A percentile compares a stretch with the other conserved stretches of the same genome.
These are phyloP conservation scores for Alligator sinensis DNA, from an alignment of 2,113 vertebrate genomes.

Conservation along the genomic window DNA sequence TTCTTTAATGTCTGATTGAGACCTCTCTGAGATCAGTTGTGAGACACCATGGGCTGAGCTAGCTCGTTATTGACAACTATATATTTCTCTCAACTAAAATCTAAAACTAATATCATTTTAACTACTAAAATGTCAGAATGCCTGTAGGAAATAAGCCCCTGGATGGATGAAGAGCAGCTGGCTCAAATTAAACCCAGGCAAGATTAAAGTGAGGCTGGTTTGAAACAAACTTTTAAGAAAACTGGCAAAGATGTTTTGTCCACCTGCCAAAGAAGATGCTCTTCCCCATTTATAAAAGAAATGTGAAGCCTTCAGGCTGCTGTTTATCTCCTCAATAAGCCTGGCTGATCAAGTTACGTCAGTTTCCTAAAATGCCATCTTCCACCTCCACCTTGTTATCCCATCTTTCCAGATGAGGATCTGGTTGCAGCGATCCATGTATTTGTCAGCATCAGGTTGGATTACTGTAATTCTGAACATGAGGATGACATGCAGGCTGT, in stretches of 20 bases:
- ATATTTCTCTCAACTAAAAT: background rate
- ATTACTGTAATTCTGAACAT: background rate
- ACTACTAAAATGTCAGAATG: background rate
- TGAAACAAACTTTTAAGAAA: background rate
- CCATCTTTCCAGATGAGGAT: background rate
- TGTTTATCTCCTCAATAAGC: background rate
- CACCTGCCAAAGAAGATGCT: background rate
- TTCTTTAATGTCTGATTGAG: background rate
- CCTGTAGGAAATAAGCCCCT: background rate
- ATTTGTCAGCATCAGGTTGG: rapidly evolving
- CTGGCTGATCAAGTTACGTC: background rate
- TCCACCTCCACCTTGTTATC: background rate
- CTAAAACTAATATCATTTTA: background rate
- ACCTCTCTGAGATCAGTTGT: constrained; percentile 16
- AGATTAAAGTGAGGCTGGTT: background rate
- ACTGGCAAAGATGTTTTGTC: background rate
- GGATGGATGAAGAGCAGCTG: constrained; percentile 19
- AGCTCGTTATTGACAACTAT: constrained; percentile 3
- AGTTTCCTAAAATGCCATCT: background rate
- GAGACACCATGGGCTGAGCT: constrained; percentile 35
- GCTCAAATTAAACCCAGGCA: background rate
- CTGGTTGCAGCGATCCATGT: background rate
- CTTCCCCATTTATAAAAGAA: background rate
- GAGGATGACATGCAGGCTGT: background rate
- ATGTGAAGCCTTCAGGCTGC: background rate